Percentiles rank a stretch among this genome's conserved stretches.
Evolutionary conservation across 2,797 vertebrate species (phyloP).

Genomic region (Novumbra hubbsi): DNA sequence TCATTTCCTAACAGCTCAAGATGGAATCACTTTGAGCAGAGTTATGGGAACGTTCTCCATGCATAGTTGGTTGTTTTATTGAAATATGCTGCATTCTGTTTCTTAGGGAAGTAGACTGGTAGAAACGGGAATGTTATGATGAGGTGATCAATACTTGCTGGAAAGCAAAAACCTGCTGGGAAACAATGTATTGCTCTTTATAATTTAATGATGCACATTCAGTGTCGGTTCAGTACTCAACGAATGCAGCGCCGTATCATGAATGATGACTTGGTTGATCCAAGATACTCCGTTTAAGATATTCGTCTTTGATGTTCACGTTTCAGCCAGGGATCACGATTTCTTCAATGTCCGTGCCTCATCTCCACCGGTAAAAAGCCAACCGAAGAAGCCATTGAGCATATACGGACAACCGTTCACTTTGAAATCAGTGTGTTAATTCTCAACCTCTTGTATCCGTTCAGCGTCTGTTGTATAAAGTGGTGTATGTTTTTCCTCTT

Average conservation of each 20-base stretch:
- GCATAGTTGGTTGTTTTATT: background rate
- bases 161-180: background rate
- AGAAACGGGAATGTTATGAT: background rate
- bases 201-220: background rate
- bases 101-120: background rate
- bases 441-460: background rate
- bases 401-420: background rate
- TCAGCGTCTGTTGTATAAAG: constrained; percentile 28
- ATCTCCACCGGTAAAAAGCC: background rate
- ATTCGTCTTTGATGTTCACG: background rate
- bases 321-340: no score
- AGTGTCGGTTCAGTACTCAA: background rate
- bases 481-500: constrained; percentile 57
- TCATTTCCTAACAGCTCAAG: background rate
- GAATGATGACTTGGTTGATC: background rate
- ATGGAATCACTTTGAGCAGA: background rate
- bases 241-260: background rate
- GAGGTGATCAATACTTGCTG: background rate
- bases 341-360: background rate
- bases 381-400: no score
- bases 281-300: background rate
- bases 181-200: background rate
- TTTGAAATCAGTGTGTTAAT: background rate
- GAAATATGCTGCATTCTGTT: background rate
- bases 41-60: background rate